A percentile compares a stretch with the other conserved stretches of the same genome.
Evolutionary conservation across 2,888 invertebrate species (phyloP).

Genomic region (Meliscaeva auricollis): DNA sequence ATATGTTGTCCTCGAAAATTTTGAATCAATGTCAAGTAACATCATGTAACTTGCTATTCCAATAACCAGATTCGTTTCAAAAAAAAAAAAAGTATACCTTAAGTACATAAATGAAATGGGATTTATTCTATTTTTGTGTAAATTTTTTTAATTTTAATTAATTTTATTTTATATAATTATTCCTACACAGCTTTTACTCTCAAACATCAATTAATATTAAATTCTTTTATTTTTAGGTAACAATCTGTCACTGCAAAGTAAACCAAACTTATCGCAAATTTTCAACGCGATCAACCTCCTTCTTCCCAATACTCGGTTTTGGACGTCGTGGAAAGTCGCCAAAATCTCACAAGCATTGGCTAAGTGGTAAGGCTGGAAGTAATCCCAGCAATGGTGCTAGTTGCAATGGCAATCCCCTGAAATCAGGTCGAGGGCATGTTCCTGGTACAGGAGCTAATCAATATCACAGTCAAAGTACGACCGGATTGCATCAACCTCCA

Average conservation of each 20-base stretch:
- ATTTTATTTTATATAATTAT: too few relatives aligned
- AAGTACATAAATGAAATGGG: too few relatives aligned
- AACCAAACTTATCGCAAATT: conserved; percentile 90
- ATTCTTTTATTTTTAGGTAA: conserved; percentile 85
- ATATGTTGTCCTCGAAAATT: too few relatives aligned
- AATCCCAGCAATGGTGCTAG: conserved; percentile 75
- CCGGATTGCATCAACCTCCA: conserved; percentile 79
- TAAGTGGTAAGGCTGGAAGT: conserved; percentile 85
- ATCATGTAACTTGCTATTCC: too few relatives aligned
- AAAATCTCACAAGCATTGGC: conserved; percentile 85
- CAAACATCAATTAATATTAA: background rate
- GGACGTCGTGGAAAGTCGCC: conserved; percentile 82
- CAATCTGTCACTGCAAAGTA: conserved; percentile 91
- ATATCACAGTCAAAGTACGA: conserved; percentile 71
- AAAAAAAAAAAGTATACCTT: too few relatives aligned
- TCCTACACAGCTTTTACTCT: too few relatives aligned
- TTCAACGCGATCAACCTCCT: conserved; percentile 86
- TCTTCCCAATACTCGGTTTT: conserved; percentile 84
- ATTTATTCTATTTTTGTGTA: too few relatives aligned
- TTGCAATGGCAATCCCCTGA: conserved; percentile 72
- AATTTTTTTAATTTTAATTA: too few relatives aligned
- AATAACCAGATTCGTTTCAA: too few relatives aligned
- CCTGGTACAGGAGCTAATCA: conserved; percentile 77
- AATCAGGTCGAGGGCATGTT: conserved; percentile 72
- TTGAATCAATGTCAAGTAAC: too few relatives aligned